phyloP scores from a whole-genome alignment of 1,140 invertebrate genomes.

The Laupala kohalensis region DNA sequence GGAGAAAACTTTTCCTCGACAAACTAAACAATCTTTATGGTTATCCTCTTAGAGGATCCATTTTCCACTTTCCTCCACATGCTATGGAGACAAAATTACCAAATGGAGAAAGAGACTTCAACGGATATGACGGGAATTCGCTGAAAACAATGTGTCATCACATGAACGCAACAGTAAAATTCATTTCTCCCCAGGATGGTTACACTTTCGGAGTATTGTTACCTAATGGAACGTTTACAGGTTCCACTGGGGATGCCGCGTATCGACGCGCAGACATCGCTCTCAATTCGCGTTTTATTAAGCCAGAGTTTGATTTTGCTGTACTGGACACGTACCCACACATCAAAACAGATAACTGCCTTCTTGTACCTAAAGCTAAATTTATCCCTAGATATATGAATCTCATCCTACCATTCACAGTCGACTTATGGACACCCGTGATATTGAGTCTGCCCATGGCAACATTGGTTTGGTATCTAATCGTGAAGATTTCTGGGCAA shows the following conservation, averaged over 20 bases:
- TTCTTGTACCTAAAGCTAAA: conserved; percentile 27
- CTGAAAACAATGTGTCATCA: neutral
- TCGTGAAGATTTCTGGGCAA: too few species aligned
- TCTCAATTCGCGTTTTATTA: conserved; percentile 25
- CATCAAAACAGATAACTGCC: conserved; percentile 26
- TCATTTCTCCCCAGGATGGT: neutral
- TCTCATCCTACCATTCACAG: conserved; percentile 27
- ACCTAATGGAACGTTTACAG: conserved; percentile 26
- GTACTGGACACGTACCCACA: conserved; percentile 21
- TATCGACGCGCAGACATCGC: conserved; percentile 24
- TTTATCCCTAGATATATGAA: conserved; percentile 28
- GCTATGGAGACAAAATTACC: neutral
- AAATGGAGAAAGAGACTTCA: too few species aligned
- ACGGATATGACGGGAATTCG: neutral
- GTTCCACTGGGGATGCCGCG: conserved; percentile 26
- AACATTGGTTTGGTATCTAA: conserved; percentile 21
- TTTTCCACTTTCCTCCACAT: neutral
- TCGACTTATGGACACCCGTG: conserved; percentile 23
- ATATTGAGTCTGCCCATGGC: conserved; percentile 17
- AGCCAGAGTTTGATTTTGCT: conserved; percentile 20
- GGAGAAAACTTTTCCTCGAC: too few species aligned
- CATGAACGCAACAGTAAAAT: neutral
- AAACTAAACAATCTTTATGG: neutral
- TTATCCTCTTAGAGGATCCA: neutral
- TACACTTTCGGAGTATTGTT: conserved; percentile 21